Base-by-base conservation (phyloP, 2,797 vertebrate genomes). In the Adrianichthys oophorus region DNA sequence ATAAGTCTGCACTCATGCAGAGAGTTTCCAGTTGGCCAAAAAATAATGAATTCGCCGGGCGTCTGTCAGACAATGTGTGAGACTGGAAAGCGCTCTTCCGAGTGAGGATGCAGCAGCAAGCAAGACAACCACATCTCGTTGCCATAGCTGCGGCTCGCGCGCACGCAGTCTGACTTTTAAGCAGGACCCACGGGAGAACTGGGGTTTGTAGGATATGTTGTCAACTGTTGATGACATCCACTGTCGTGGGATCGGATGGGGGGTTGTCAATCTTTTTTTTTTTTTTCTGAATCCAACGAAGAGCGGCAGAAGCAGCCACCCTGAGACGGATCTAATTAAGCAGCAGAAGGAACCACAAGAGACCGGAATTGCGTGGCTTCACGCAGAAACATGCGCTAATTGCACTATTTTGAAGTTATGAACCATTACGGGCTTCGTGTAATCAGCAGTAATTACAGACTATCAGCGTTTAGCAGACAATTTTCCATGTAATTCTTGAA, bases 111-210 rank as follows among this genome's bases (percentile, higher is more conserved):
- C 82, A 73, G 72, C 54, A 74, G 73, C 68, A 65, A 74, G 73
- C 68, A 65, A 73, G 77, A 72, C 80, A 81, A 74, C 68, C 88
- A 88, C 90, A 85, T 78, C 77, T 57, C 82, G 93, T 94, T 95
- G 91, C 92, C 92, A 95, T 93, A 90, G 93, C 67, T 85, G 52
- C 90, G 79, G 69, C 74, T 84, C 62, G 45, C 59, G 87, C 82
- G 84, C 86, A 87, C 87, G 84, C 80, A 41, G 50, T 50, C 76
- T 89, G 88, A 87, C 87, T 93, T 80, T 90, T 85, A 90, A 89
- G 83, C 78, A 92, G 87, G 82, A 86, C 86, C 86, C 88, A 68
- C 80, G 44, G 66, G 66, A 62, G 70, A 14, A 59, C 2, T 21
- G 26, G 40, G 58, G 73, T 59, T 74, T 74, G 80, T 74, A 62